Conservation (phyloP, 2,888 invertebrate species). For the Lasioglossum zephyrum region DNA sequence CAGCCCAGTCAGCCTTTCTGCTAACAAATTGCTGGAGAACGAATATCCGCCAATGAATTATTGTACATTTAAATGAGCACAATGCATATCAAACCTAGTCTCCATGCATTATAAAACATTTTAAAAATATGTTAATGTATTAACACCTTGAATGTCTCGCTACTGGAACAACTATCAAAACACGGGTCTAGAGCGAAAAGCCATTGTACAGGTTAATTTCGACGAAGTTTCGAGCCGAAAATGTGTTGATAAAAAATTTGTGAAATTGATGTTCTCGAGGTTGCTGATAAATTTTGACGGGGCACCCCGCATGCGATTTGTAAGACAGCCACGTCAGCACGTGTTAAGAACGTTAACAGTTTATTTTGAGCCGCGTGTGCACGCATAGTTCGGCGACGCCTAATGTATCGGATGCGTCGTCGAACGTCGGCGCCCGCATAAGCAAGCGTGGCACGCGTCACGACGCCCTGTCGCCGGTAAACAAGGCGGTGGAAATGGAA, state of each 20-base stretch:
- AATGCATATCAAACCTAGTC: no score
- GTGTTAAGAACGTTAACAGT: constrained; percentile 47
- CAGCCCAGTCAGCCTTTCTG: no score
- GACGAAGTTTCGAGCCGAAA: not conserved
- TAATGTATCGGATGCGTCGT: constrained; percentile 49
- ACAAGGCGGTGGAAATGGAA: constrained; percentile 53
- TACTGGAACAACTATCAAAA: not conserved
- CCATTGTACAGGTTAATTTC: no score
- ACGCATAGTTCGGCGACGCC: constrained; percentile 43
- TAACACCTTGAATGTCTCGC: not conserved
- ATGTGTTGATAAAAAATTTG: not conserved
- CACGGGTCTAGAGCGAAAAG: not conserved
- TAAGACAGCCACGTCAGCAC: constrained; percentile 35
- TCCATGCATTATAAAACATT: not conserved
- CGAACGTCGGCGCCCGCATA: constrained; percentile 71
- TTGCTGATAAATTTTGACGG: constrained; percentile 20
- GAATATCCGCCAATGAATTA: no score
- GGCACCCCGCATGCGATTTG: constrained; percentile 26
- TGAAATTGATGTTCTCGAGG: not conserved
- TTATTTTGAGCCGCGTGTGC: constrained; percentile 38
- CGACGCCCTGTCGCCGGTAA: constrained; percentile 61
- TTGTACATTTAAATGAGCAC: no score
- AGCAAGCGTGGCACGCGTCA: constrained; percentile 74
- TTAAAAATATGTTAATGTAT: not conserved
- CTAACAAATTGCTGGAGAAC: no score